Base-by-base conservation (phyloP, 1,140 invertebrate species). In the Protaetia brevitarsis region DNA sequence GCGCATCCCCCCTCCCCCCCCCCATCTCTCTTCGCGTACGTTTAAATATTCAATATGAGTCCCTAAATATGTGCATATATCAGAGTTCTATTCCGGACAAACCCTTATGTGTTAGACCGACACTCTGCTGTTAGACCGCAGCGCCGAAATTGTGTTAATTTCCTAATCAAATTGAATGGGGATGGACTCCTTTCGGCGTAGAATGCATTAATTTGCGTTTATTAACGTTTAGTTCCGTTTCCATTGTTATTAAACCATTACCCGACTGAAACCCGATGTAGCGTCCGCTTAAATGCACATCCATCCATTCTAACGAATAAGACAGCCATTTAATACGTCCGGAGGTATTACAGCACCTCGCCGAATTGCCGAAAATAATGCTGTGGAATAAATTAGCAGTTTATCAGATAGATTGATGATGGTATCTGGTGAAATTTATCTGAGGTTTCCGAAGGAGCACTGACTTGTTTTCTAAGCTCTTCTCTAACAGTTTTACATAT, bases 131-230 rank as follows among this genome's bases (percentile, higher is more conserved):
- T n/a, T n/a, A n/a, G n/a, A n/a, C 34, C 34, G 34, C 34, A n/a
- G 41, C 16, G 6, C 7, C 41, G 41, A 51, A 51, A 19, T 51
- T 51, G 41, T 51, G 41, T 51, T 51, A 51, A 51, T 51, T 51
- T 51, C 41, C 41, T 51, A 51, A 51, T 51, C 41, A 51, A 51
- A 51, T 51, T 51, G 41, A 51, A 51, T 51, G 41, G 41, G 41
- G n/a, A n/a, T n/a, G n/a, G n/a, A 19, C 13, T 16, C 41, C 3
- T 19, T 19, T 51, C 26, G 13, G 8, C 41, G 10, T 51, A 51
- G 41, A 23, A 51, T 51, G 41, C 41, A 51, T 51, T 51, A 51
- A 51, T 51, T 51, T 51, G 19, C 41, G 41, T 51, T 51, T 51
- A 51, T 51, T 51, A 51, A 51, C 41, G 41, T 23, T 51, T 51